phyloP scores from a whole-genome alignment of 1,140 invertebrate genomes.

The Bombyx mandarina region DNA sequence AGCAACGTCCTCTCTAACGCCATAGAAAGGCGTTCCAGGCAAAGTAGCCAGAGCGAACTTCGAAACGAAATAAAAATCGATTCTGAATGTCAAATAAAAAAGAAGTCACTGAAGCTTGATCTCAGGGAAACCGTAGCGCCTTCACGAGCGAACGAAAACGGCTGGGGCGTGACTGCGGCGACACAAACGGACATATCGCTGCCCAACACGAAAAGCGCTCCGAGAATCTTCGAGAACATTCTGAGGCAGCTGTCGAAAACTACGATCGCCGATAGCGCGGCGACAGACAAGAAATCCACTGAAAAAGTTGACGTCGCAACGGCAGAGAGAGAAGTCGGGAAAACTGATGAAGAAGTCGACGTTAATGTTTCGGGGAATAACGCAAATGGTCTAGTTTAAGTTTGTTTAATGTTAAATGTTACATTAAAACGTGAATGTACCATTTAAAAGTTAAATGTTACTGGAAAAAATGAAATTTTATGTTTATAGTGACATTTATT shows the following conservation, averaged over 20 bases:
- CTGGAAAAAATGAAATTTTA: no score
- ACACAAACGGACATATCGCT: conserved; percentile 61
- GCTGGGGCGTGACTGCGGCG: conserved; percentile 42
- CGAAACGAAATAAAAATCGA: conserved; percentile 26
- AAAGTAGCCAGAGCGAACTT: conserved; percentile 13
- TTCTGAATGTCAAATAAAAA: conserved; percentile 29
- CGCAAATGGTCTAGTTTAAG: no score
- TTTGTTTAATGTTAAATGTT: no score
- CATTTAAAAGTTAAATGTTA: no score
- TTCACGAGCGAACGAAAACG: conserved; percentile 38
- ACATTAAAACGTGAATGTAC: no score
- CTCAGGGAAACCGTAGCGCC: conserved; percentile 48
- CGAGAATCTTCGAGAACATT: conserved; percentile 61
- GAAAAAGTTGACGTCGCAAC: no score
- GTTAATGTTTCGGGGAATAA: no score
- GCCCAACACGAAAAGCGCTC: conserved; percentile 59
- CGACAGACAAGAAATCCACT: no score
- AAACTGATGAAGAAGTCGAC: no score
- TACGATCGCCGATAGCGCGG: conserved; percentile 26
- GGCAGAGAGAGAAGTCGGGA: no score
- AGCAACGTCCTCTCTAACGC: conserved; percentile 49
- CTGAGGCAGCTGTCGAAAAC: conserved; percentile 49
- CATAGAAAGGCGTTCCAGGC: conserved; percentile 40
- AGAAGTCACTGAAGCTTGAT: conserved; percentile 43
- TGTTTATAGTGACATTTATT: no score